Evolutionary conservation across 2,797 vertebrate species (phyloP).

Genomic region (Cossypha caffra): DNA sequence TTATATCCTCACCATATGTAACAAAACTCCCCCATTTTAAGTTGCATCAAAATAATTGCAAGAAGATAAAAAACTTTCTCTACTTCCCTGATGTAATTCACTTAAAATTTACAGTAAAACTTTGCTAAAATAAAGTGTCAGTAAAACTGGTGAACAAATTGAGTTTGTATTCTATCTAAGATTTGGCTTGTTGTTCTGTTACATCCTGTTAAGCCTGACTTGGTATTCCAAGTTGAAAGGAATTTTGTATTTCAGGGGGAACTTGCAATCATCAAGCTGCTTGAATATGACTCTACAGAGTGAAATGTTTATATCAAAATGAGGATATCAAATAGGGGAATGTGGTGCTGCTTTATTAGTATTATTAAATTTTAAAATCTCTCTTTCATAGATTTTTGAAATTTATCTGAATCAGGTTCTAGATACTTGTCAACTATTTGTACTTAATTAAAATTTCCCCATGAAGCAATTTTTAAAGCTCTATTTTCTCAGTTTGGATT

Average conservation of each 20-base stretch:
- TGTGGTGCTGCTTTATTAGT: conserved; percentile 37
- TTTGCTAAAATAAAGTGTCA: neutral
- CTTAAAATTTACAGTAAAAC: neutral
- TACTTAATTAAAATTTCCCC: neutral
- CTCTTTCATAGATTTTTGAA: conserved; percentile 74
- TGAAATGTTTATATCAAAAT: neutral
- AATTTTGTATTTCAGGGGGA: neutral
- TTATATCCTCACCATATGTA: neutral
- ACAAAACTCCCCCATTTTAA: neutral
- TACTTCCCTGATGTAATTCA: neutral
- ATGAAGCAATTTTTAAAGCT: neutral
- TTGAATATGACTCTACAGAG: neutral
- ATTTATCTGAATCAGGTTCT: neutral
- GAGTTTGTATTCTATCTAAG: neutral
- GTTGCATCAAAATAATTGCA: neutral
- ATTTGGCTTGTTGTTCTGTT: neutral
- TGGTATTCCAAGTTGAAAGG: neutral
- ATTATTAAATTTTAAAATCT: conserved; percentile 77
- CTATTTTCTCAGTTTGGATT: neutral
- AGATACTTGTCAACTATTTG: neutral
- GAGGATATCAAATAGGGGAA: neutral
- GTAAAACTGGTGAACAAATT: neutral
- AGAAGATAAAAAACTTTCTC: neutral
- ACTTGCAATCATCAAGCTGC: neutral
- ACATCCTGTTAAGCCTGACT: neutral